Conservation (phyloP, 2,113 vertebrate species). For the Carassius carassius region DNA sequence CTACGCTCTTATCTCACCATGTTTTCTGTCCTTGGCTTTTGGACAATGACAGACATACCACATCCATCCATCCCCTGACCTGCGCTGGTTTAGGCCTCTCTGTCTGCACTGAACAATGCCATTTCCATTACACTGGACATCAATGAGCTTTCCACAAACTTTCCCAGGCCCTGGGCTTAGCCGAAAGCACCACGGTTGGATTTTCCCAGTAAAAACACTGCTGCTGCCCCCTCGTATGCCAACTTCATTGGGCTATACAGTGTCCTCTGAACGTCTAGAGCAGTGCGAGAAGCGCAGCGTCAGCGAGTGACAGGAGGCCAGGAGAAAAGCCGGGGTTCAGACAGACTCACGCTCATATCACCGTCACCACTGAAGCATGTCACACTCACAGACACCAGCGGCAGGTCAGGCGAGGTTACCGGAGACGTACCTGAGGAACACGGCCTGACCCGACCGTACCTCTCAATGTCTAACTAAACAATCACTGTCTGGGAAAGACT, state of each 20-base stretch:
- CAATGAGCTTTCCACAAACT: constrained; percentile 74
- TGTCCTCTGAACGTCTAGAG: constrained; percentile 31
- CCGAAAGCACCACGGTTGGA: constrained; percentile 64
- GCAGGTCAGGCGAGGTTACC: constrained; percentile 20
- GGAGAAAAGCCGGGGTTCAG: constrained; percentile 43
- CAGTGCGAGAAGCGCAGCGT: constrained; percentile 48
- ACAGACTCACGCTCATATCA: constrained; percentile 28
- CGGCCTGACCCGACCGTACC: not conserved
- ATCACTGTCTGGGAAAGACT: not conserved
- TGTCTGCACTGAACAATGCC: constrained; percentile 72
- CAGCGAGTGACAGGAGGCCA: constrained; percentile 43
- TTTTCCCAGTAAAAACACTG: constrained; percentile 73
- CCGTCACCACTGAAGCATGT: constrained; percentile 39
- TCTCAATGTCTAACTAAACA: not conserved
- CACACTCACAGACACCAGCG: constrained; percentile 15
- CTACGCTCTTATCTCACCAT: constrained; percentile 55
- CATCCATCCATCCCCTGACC: constrained; percentile 58
- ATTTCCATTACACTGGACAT: constrained; percentile 74
- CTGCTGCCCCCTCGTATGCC: constrained; percentile 35
- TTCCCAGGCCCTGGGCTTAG: constrained; percentile 79
- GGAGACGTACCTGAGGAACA: constrained; percentile 16
- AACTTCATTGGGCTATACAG: constrained; percentile 37
- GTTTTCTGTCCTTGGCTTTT: constrained; percentile 54
- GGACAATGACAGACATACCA: constrained; percentile 65
- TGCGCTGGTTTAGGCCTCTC: constrained; percentile 60